A percentile compares a stretch with the other conserved stretches of the same genome.
These are phyloP conservation scores for Cylas formicarius DNA, from an alignment of 1,140 invertebrate species.

Conservation along the genomic window DNA sequence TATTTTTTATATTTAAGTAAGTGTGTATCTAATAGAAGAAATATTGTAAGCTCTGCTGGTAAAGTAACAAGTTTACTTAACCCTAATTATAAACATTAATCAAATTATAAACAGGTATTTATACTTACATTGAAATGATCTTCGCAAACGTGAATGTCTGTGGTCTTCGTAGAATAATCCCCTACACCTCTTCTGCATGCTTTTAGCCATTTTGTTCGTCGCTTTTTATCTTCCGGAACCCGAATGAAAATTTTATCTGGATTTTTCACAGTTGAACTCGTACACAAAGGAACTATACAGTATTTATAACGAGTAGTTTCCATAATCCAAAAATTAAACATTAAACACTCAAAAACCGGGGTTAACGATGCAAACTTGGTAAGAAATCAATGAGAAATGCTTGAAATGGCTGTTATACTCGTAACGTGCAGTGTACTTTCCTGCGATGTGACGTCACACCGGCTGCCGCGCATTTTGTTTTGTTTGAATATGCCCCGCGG, in stretches of 20 bases:
- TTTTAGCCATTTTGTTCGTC: constrained; percentile 22
- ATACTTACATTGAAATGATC: constrained; percentile 28
- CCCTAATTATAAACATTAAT: neutral
- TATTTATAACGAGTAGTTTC: constrained; percentile 5
- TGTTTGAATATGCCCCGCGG: too few relatives aligned
- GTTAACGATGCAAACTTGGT: too few relatives aligned
- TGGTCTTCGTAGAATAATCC: constrained; percentile 7
- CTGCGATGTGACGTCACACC: too few relatives aligned
- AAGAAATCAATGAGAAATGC: too few relatives aligned
- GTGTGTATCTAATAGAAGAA: too few relatives aligned
- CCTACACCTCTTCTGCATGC: constrained; percentile 10
- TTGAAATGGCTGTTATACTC: too few relatives aligned
- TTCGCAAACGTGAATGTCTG: constrained; percentile 24
- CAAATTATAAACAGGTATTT: constrained; percentile 3
- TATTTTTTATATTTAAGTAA: too few relatives aligned
- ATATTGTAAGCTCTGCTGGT: neutral
- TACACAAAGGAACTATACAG: constrained; percentile 9
- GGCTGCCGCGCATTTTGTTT: too few relatives aligned
- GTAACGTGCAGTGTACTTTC: too few relatives aligned
- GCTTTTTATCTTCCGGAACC: constrained; percentile 9
- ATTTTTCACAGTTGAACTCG: neutral
- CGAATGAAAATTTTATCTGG: constrained; percentile 14
- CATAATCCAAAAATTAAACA: too few relatives aligned
- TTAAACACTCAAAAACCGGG: too few relatives aligned
- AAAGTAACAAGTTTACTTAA: constrained; percentile 4